Evolutionary conservation across 2,113 vertebrate genomes (phyloP).

Genomic region (Oncorhynchus tshawytscha): DNA sequence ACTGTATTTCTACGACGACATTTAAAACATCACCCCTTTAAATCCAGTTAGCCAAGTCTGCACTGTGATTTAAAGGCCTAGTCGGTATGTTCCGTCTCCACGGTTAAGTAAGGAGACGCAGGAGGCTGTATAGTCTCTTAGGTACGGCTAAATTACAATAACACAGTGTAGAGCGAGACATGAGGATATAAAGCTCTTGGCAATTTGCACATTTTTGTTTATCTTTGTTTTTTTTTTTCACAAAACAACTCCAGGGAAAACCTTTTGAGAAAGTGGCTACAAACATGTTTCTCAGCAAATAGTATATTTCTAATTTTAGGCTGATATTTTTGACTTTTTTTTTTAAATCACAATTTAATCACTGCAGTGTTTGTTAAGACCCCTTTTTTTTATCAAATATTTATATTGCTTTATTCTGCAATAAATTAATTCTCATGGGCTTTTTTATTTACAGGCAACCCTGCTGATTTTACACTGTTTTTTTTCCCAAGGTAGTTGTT

Average conservation of each 20-base stretch:
- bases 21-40: slow-evolving; percentile 10
- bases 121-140: slow-evolving; percentile 36
- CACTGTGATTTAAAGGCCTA: slow-evolving; percentile 25
- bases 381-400: slow-evolving; percentile 4
- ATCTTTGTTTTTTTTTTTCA: slow-evolving; percentile 43
- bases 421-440: slow-evolving; percentile 1
- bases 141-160: slow-evolving; percentile 51
- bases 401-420: not conserved
- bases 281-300: slow-evolving; percentile 54
- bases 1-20: not conserved
- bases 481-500: not conserved
- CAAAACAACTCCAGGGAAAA: slow-evolving; percentile 27
- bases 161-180: slow-evolving; percentile 28
- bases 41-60: slow-evolving; percentile 37
- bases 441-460: slow-evolving; percentile 5
- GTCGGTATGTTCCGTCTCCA: not conserved
- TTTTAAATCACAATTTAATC: slow-evolving; percentile 6
- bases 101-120: not conserved
- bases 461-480: not conserved
- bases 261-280: slow-evolving; percentile 46
- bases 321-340: slow-evolving; percentile 3
- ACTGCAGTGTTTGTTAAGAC: slow-evolving; percentile 4
- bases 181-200: not conserved
- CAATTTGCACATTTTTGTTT: slow-evolving; percentile 60
- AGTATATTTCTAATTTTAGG: slow-evolving; percentile 32